phyloP scores from a whole-genome alignment of 92 coral and sea anemone genomes.

The Muricea muricata region DNA sequence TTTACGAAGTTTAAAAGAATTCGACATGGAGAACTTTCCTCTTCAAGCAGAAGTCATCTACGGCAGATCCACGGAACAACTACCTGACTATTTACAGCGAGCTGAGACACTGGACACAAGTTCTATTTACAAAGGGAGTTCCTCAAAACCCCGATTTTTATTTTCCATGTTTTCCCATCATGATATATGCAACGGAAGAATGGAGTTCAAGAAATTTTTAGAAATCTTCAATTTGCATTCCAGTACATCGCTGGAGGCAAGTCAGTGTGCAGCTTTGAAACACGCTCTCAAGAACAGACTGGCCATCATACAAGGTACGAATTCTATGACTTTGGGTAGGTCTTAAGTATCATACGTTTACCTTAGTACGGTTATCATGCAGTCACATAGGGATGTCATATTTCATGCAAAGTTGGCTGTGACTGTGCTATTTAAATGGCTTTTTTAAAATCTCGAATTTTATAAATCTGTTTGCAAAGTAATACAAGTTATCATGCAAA shows the following conservation, averaged over 20 bases:
- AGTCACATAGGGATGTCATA: too few relatives aligned
- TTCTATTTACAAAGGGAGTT: not conserved
- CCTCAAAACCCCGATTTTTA: not conserved
- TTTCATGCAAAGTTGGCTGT: too few relatives aligned
- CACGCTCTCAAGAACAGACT: conserved; percentile 34
- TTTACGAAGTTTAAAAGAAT: conserved; percentile 18
- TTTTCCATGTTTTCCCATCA: not conserved
- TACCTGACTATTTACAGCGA: not conserved
- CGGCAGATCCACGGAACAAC: not conserved
- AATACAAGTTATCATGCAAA: too few relatives aligned
- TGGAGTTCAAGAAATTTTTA: conserved; percentile 16
- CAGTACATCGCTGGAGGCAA: conserved; percentile 34
- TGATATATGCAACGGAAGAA: not conserved
- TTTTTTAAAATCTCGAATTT: too few relatives aligned
- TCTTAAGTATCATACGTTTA: too few relatives aligned
- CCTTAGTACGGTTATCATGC: too few relatives aligned
- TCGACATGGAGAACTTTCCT: conserved; percentile 44
- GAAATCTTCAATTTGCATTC: not conserved
- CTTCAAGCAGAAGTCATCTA: conserved; percentile 26
- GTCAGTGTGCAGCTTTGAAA: conserved; percentile 36
- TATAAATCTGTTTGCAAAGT: too few relatives aligned
- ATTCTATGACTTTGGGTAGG: not conserved
- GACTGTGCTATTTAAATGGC: too few relatives aligned
- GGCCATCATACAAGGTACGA: conserved; percentile 32
- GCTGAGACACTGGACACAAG: conserved; percentile 8